Conservation (phyloP, 2,888 invertebrate genomes). For the Micoletzkya japonica region DNA sequence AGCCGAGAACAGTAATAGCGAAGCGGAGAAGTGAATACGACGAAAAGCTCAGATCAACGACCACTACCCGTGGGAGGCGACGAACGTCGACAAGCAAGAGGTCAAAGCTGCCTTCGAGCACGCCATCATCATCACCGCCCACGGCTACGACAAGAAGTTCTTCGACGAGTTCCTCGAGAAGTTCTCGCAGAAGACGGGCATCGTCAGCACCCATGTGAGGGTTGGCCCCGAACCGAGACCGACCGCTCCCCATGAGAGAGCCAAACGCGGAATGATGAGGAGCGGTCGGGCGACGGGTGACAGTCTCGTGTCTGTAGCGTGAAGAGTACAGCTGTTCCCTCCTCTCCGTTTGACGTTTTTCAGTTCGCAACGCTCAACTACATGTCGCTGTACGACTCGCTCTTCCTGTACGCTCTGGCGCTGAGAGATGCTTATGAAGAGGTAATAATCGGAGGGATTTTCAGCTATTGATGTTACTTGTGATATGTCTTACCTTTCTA, state of each 20-base stretch:
- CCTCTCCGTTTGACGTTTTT: slow-evolving; percentile 21
- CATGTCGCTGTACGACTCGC: slow-evolving; percentile 61
- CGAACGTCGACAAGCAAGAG: slow-evolving; percentile 59
- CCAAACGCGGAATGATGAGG: no score
- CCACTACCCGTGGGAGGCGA: slow-evolving; percentile 62
- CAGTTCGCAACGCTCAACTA: slow-evolving; percentile 61
- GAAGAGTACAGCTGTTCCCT: no score
- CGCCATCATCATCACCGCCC: slow-evolving; percentile 61
- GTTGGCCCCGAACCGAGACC: not conserved
- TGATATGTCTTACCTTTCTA: no score
- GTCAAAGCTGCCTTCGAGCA: slow-evolving; percentile 58
- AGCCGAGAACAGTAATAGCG: no score
- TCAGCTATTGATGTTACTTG: no score
- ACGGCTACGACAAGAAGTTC: slow-evolving; percentile 62
- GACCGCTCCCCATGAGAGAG: no score
- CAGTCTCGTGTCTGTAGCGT: no score
- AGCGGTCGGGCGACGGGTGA: no score
- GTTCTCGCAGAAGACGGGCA: slow-evolving; percentile 55
- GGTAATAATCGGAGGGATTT: no score
- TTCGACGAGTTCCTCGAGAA: slow-evolving; percentile 59
- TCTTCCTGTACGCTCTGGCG: slow-evolving; percentile 59
- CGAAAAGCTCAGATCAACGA: slow-evolving; percentile 60
- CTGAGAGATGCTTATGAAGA: slow-evolving; percentile 61
- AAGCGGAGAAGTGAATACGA: no score
- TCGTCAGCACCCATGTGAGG: slow-evolving; percentile 55